Percentiles rank a stretch among this genome's conserved stretches.
Conservation (phyloP, 2,888 invertebrate genomes). For the Dysmachus trigonus region DNA sequence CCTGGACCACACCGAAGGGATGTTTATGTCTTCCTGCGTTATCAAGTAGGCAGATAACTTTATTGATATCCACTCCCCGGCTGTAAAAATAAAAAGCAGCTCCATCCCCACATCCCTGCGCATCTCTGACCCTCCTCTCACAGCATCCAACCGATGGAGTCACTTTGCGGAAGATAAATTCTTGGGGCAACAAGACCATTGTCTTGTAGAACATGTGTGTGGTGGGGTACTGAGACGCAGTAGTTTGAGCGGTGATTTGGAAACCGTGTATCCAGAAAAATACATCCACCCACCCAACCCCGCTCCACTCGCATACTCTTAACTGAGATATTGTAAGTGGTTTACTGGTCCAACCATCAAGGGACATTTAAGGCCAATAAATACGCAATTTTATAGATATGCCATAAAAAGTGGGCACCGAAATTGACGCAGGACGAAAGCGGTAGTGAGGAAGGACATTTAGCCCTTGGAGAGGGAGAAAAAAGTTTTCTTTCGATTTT, state of each 20-base stretch:
- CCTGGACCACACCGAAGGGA: constrained; percentile 32
- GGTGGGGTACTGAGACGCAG: neutral
- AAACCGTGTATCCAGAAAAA: neutral
- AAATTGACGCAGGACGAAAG: constrained; percentile 46
- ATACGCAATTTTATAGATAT: constrained; percentile 55
- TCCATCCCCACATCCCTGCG: constrained; percentile 4
- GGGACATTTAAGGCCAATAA: constrained; percentile 55
- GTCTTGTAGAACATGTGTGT: constrained; percentile 49
- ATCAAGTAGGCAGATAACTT: constrained; percentile 48
- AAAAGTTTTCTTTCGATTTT: constrained; percentile 41
- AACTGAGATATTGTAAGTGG: constrained; percentile 49
- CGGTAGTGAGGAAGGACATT: neutral
- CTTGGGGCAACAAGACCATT: constrained; percentile 48
- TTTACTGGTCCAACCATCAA: constrained; percentile 46
- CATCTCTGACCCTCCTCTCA: neutral
- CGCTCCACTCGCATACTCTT: neutral
- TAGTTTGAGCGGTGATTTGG: constrained; percentile 11
- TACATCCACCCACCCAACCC: no score
- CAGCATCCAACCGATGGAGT: constrained; percentile 33
- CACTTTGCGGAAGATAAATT: constrained; percentile 50
- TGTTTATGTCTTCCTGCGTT: constrained; percentile 41
- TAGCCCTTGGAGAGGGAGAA: neutral
- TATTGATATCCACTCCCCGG: constrained; percentile 47
- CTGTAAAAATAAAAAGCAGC: constrained; percentile 41
- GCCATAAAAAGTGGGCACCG: constrained; percentile 42